These are phyloP conservation scores for Epizoanthus stellaris DNA, from an alignment of 92 coral and sea anemone species.

Conservation along the genomic window DNA sequence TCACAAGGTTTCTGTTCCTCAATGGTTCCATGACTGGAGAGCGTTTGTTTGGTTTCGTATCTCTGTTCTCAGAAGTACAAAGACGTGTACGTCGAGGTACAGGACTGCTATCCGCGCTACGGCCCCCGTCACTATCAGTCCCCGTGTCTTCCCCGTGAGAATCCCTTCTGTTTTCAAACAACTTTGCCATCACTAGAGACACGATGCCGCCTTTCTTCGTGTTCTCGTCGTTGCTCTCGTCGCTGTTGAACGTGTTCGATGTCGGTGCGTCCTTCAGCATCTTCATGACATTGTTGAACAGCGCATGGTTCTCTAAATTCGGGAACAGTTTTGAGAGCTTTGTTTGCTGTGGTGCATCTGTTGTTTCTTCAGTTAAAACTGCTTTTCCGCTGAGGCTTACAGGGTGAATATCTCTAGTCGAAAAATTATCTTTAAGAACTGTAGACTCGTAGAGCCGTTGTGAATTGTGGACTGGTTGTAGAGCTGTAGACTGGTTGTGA, in stretches of 20 bases:
- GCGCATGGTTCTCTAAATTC: slow-evolving; percentile 38
- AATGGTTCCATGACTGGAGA: slow-evolving; percentile 1
- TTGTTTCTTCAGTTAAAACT: not conserved
- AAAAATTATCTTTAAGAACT: no score
- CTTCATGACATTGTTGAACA: slow-evolving; percentile 32
- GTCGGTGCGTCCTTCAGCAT: slow-evolving; percentile 30
- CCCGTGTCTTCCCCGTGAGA: slow-evolving; percentile 9
- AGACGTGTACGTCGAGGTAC: not conserved
- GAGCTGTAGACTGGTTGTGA: no score
- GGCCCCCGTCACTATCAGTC: slow-evolving; percentile 1
- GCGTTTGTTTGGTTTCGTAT: not conserved
- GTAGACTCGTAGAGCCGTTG: no score
- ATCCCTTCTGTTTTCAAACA: slow-evolving; percentile 23
- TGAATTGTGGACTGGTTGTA: no score
- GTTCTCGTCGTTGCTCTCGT: not conserved
- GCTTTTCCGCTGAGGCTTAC: not conserved
- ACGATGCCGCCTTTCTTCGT: slow-evolving; percentile 19
- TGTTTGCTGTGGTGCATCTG: not conserved
- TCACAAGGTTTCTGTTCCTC: slow-evolving; percentile 13
- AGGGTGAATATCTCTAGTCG: not conserved
- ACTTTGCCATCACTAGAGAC: slow-evolving; percentile 23
- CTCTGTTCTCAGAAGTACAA: slow-evolving; percentile 39
- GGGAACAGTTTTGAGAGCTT: slow-evolving; percentile 25
- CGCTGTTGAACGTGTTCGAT: not conserved
- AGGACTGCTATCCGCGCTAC: slow-evolving; percentile 8